Evolutionary conservation across 2,888 invertebrate genomes (phyloP), one percentile per base, ranked within the genome.

Genomic region (Noctua comes): DNA sequence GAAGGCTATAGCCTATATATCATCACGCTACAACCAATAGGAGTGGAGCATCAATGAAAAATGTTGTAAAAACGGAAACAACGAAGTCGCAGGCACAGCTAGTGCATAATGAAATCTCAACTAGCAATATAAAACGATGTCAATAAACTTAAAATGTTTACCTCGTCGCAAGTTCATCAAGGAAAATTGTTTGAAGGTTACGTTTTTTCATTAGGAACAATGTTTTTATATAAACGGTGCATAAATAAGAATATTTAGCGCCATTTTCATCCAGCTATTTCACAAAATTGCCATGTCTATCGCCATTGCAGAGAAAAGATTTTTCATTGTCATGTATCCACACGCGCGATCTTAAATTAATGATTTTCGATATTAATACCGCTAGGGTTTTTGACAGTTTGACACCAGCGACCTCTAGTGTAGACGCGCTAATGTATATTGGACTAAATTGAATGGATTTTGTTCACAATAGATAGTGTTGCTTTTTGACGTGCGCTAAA

Each of bases 291-390:
- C n/a, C 40, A 1, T 8, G 62, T 68, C 10, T 71, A 36, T 36
- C 3, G 57, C 16, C 24, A 31, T 57, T 68, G n/a, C 82, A 6
- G 68, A 27, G 57, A 65, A 85, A 27, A 59, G 10, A 73, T 62
- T 77, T 79, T 82, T 71, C 36, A 78, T 78, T 80, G 36, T 77
- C 16, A 21, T 76, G 73, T 79, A 84, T 86, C 88, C 66, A 46
- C 88, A 87, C 88, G 84, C 62, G 18, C 82, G 64, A 88, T 88
- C 87, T 72, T 6, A 31, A 36, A 70, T 76, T 76, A 77, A 79
- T 82, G 68, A 68, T 80, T 80, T 75, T 75, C 27, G 36, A 62
- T 78, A 77, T 71, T 75, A 74, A 73, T 62, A 62, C 10, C 48
- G 70, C 31, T 31, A 27, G n/a, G 48, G 27, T 57, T 68, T 79